Conservation (phyloP, 2,113 vertebrate genomes). For the Mionectes macconnelli region DNA sequence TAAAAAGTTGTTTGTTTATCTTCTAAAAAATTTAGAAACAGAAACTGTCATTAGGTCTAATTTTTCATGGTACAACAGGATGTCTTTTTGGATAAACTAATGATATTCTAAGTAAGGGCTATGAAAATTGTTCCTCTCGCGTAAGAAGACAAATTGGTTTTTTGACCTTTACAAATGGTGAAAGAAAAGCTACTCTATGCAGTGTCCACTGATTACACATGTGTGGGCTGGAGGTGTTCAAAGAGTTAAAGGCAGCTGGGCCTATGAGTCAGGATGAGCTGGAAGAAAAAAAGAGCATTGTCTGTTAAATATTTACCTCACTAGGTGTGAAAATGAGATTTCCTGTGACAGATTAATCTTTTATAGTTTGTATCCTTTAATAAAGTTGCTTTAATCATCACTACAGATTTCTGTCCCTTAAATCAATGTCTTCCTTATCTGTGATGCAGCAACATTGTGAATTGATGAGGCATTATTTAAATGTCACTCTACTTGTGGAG, state of each 20-base stretch:
- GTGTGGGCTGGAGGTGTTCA: neutral
- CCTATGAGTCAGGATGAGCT: neutral
- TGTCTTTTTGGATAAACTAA: neutral
- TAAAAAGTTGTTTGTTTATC: neutral
- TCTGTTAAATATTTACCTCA: neutral
- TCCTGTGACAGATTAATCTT: neutral
- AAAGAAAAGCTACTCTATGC: neutral
- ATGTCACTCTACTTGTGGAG: neutral
- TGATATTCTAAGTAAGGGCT: neutral
- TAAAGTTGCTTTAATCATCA: neutral
- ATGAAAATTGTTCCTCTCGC: accelerated
- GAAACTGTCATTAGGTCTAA: neutral
- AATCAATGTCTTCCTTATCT: neutral
- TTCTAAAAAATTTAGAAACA: neutral
- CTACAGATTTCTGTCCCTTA: neutral
- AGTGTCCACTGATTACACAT: neutral
- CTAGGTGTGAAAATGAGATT: neutral
- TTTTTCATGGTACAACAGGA: neutral
- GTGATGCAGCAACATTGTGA: neutral
- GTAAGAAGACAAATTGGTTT: neutral
- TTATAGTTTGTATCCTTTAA: neutral
- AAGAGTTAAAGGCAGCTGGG: neutral
- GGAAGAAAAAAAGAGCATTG: neutral
- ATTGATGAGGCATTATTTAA: neutral
- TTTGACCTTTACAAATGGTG: neutral